Conservation (phyloP, 2,888 invertebrate species). For the Drosophila quinaria region DNA sequence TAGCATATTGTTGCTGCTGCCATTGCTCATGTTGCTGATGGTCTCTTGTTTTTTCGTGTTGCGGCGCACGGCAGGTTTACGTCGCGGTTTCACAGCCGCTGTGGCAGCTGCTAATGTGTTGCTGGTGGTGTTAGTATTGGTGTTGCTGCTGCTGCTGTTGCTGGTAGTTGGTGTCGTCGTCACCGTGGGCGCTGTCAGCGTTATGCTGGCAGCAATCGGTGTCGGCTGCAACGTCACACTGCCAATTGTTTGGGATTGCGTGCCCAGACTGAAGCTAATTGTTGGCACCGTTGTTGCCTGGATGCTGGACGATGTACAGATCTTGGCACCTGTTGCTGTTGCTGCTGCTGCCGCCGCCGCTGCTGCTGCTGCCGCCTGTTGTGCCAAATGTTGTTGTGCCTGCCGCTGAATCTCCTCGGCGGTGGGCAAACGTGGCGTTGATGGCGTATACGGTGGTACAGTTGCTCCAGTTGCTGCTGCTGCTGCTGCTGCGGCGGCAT, state of each 20-base stretch:
- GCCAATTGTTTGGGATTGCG: constrained; percentile 54
- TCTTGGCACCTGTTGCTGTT: constrained; percentile 20
- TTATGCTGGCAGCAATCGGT: constrained; percentile 54
- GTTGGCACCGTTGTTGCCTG: constrained; percentile 56
- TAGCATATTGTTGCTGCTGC: constrained; percentile 14
- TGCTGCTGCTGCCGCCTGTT: constrained; percentile 79
- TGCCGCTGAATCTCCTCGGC: constrained; percentile 84
- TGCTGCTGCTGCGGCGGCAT: constrained; percentile 55
- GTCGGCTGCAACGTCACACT: constrained; percentile 63
- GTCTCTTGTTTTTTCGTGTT: constrained; percentile 84
- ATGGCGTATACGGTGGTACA: constrained; percentile 85
- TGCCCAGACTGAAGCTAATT: constrained; percentile 69
- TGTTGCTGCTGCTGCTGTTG: constrained; percentile 8
- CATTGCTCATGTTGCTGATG: constrained; percentile 27
- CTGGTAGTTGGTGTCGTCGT: constrained; percentile 22
- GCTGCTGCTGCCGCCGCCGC: constrained; percentile 65
- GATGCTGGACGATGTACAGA: constrained; percentile 25
- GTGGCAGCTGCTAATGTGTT: constrained; percentile 66
- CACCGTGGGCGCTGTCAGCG: constrained; percentile 48
- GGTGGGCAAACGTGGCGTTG: constrained; percentile 85
- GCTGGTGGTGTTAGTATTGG: constrained; percentile 21
- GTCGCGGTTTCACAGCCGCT: constrained; percentile 83
- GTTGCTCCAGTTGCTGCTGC: constrained; percentile 53
- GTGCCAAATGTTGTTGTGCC: constrained; percentile 82
- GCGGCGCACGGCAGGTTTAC: constrained; percentile 84